Evolutionary conservation across 1,140 invertebrate species (phyloP).

Genomic region (Drosophila jambulina): DNA sequence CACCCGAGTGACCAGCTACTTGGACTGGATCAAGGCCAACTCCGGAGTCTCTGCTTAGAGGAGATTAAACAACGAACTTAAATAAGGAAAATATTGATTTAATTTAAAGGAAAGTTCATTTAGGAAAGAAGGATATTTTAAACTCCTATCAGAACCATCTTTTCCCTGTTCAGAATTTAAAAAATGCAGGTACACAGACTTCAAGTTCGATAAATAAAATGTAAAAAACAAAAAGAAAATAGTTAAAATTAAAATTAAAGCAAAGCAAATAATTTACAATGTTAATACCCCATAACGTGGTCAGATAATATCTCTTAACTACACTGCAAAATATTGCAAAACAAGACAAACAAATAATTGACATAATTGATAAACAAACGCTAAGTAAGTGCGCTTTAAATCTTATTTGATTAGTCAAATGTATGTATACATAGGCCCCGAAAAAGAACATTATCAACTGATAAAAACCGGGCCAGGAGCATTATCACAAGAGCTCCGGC

Average conservation of each 20-base stretch:
- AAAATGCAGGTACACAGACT: neutral
- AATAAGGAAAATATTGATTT: neutral
- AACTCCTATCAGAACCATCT: neutral
- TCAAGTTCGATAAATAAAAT: neutral
- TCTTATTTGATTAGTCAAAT: conserved; percentile 2
- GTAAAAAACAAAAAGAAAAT: too few relatives aligned
- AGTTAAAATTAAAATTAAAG: neutral
- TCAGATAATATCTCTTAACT: neutral
- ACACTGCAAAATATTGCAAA: too few relatives aligned
- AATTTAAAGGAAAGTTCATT: too few relatives aligned
- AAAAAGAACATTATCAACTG: neutral
- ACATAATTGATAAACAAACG: conserved; percentile 12
- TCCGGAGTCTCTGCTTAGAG: conserved; percentile 14
- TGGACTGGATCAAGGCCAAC: conserved; percentile 52
- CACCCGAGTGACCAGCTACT: conserved; percentile 85
- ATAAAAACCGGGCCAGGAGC: neutral
- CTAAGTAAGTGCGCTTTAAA: neutral
- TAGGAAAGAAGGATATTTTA: too few relatives aligned
- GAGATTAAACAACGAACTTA: neutral
- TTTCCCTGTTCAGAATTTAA: neutral
- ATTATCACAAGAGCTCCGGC: conserved; percentile 8
- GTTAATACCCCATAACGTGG: neutral
- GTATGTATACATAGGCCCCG: neutral
- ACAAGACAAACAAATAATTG: neutral
- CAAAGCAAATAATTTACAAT: neutral